Evolutionary conservation across 1,140 invertebrate genomes (phyloP), one percentile per base, ranked within the genome.

Genomic region (Delia radicum): DNA sequence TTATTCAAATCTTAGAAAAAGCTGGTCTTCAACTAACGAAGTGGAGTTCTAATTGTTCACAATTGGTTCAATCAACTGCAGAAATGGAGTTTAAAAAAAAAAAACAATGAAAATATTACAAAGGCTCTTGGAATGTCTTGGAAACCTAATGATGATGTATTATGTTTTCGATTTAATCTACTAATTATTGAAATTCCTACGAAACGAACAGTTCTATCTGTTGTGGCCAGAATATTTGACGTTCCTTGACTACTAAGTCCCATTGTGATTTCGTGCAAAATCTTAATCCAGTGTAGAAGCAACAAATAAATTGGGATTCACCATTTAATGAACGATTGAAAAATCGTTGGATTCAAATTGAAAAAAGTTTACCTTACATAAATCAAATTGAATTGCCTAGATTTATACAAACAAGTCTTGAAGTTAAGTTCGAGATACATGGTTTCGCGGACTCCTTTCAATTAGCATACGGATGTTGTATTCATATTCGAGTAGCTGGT

Each of bases 381-480:
- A 37, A 46, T n/a, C 10, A 28, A 10, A 65, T 65, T 27, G 26
- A 65, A 46, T 48, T 75, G 3, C 74, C 74, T 13, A 2, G 31
- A 26, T 75, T 65, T 46, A 37, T 74, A 13, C 15, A n/a, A 27
- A 28, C 62, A 15, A 15, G 8, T 24, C 8, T 10, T 10, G 13
- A 21, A 28, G 3, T 31, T 10, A n/a, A 13, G 18, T 21, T 18
- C n/a, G 75, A 76, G 29, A 42, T 76, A 8, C 75, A 76, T 74
- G 75, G 75, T 15, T 69, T 76, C 31, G 46, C 72, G 7, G 76
- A 77, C 21, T 37, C 73, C 7, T 63, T 73, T 18, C 18, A 71
- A 71, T 21, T 73, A 21, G 76, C 76, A 42, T 77, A 77, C 27
- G 76, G 76, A 18, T 77, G 76, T 31, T 74, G 63, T 27, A 26